phyloP scores from a whole-genome alignment of 2,797 vertebrate genomes.

The Pristis pectinata region DNA sequence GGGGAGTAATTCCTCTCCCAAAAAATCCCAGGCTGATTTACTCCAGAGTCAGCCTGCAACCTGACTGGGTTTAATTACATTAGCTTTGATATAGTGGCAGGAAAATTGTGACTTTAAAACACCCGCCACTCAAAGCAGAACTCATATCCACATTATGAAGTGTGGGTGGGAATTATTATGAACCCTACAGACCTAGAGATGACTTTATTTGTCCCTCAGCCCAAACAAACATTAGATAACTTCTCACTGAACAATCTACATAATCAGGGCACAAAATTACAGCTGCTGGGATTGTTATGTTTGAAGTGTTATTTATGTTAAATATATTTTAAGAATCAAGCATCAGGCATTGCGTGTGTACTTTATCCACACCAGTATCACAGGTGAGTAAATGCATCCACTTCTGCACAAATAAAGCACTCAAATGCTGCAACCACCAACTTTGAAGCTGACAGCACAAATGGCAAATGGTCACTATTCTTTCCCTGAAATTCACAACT shows the following conservation, averaged over 20 bases:
- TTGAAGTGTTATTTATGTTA: neutral
- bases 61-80: neutral
- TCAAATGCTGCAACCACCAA: neutral
- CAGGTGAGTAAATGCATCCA: neutral
- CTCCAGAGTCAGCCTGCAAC: neutral
- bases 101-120: neutral
- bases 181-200: neutral
- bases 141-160: neutral
- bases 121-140: neutral
- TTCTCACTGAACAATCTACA: neutral
- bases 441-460: neutral
- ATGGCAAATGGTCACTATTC: neutral
- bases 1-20: neutral
- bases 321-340: neutral
- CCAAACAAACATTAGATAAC: neutral
- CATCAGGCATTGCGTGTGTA: neutral
- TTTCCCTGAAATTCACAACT: neutral
- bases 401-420: neutral
- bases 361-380: neutral
- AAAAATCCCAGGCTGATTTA: neutral
- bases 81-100: neutral
- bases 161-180: neutral
- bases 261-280: neutral
- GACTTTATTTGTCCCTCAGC: neutral
- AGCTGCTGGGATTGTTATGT: neutral